Conservation (phyloP, 2,797 vertebrate species). For the Caiman crocodilus region DNA sequence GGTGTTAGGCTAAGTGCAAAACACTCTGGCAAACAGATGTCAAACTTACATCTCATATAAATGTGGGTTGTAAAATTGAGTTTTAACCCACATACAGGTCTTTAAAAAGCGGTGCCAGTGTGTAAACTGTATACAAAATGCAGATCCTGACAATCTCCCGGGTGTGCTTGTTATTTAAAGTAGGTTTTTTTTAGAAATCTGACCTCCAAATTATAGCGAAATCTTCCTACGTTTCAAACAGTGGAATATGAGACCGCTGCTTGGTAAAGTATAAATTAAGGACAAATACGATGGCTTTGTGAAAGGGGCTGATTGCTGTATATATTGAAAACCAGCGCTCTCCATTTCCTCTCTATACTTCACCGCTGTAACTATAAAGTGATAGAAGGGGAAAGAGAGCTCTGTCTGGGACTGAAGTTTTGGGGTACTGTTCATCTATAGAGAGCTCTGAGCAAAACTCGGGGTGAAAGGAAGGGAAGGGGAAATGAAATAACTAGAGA, state of each 20-base stretch:
- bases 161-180: conserved; percentile 49
- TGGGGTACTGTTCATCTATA: not conserved
- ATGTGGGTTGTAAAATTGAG: conserved; percentile 78
- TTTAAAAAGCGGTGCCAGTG: conserved; percentile 55
- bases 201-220: conserved; percentile 49
- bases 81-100: conserved; percentile 75
- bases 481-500: not conserved
- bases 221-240: conserved; percentile 1
- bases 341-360: not conserved
- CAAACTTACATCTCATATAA: conserved; percentile 81
- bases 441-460: not conserved
- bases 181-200: conserved; percentile 36
- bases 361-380: not conserved
- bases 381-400: not conserved
- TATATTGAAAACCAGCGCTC: not conserved
- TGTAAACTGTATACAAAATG: conserved; percentile 62
- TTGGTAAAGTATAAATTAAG: conserved; percentile 57
- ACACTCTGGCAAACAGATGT: conserved; percentile 88
- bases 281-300: conserved; percentile 27
- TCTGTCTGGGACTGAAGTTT: not conserved
- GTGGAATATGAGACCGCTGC: conserved; percentile 18
- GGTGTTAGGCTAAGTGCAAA: conserved; percentile 85
- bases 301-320: not conserved
- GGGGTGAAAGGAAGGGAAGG: not conserved
- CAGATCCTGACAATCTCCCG: conserved; percentile 45